Evolutionary conservation across 2,888 invertebrate genomes (phyloP), one percentile per base, ranked within the genome.

Genomic region (Microchrysa polita): DNA sequence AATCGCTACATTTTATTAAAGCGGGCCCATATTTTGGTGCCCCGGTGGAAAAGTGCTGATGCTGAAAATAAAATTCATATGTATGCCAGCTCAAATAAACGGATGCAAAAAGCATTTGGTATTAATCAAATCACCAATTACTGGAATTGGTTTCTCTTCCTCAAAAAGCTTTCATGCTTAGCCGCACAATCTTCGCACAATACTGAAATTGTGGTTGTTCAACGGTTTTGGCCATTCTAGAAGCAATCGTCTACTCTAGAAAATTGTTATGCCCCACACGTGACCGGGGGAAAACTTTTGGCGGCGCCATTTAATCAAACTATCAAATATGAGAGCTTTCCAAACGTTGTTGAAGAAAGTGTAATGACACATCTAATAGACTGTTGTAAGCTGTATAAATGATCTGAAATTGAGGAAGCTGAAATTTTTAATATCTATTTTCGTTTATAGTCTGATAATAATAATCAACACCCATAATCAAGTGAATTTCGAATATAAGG

Each of bases 181-280:
- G 48, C 48, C 27, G 27, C 48, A 12, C n/a, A n/a, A n/a, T n/a
- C n/a, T 48, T 48, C 4, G 5, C 4, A 48, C 16, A 48, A 48
- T 48, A 48, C 48, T n/a, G 12, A n/a, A 12, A n/a, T n/a, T 48
- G 14, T 48, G 4, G 10, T n/a, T n/a, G 48, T 34, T 7, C 48
- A 48, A 48, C 14, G 16, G 48, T 48, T 48, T 48, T n/a, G 48
- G 14, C 48, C 48, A 48, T 48, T 48, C 27, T 48, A 48, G 48
- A 48, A n/a, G 7, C 27, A 34, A 34, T 34, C 27, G 4, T 34
- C 27, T 34, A 34, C 7, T 34, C 7, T 34, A 34, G 7, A 34
- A 34, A 34, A 34, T 34, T 34, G 7, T 5, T 34, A 34, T 34
- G 27, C 27, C 27, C 27, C 4, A 34, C 27, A 34, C 27, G 7